Percentiles rank a stretch among this genome's conserved stretches.
Evolutionary conservation across 2,797 vertebrate genomes (phyloP).

Genomic region (Choloepus didactylus): DNA sequence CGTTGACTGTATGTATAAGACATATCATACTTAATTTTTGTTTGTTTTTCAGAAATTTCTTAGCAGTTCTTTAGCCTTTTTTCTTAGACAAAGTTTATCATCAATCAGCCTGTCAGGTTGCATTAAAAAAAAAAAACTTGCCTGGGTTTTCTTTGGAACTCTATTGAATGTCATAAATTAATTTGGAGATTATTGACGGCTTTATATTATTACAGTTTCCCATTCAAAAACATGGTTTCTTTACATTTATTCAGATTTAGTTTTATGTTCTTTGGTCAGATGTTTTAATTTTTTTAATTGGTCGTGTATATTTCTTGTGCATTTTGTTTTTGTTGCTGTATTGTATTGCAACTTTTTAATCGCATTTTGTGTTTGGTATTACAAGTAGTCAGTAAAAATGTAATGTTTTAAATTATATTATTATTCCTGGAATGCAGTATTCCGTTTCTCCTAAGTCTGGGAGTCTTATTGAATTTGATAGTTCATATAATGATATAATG

Average conservation of each 20-base stretch:
- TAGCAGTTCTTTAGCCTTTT: slow-evolving; percentile 19
- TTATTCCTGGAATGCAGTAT: slow-evolving; percentile 40
- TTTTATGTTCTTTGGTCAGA: background rate
- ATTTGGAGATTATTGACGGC: slow-evolving; percentile 13
- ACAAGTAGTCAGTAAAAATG: background rate
- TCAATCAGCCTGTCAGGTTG: background rate
- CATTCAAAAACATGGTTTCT: slow-evolving; percentile 6
- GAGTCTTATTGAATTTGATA: slow-evolving; percentile 28
- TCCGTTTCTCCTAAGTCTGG: slow-evolving; percentile 16
- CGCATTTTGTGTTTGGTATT: slow-evolving; percentile 3
- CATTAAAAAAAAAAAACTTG: background rate
- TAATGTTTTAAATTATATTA: slow-evolving; percentile 34
- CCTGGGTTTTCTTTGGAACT: slow-evolving; percentile 18
- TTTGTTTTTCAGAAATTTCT: background rate
- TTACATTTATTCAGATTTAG: slow-evolving; percentile 34
- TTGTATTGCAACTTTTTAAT: slow-evolving; percentile 1
- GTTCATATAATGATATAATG: background rate
- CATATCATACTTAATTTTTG: background rate
- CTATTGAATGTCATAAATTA: background rate
- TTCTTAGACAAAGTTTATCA: slow-evolving; percentile 23
- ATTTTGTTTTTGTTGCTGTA: slow-evolving; percentile 52
- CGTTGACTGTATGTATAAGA: background rate
- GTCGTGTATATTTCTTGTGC: background rate
- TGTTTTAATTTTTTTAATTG: background rate
- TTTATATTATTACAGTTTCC: background rate